A percentile compares a stretch with the other conserved stretches of the same genome.
These are phyloP conservation scores for Ammodytes dubius DNA, from an alignment of 2,113 vertebrate genomes.

Conservation along the genomic window DNA sequence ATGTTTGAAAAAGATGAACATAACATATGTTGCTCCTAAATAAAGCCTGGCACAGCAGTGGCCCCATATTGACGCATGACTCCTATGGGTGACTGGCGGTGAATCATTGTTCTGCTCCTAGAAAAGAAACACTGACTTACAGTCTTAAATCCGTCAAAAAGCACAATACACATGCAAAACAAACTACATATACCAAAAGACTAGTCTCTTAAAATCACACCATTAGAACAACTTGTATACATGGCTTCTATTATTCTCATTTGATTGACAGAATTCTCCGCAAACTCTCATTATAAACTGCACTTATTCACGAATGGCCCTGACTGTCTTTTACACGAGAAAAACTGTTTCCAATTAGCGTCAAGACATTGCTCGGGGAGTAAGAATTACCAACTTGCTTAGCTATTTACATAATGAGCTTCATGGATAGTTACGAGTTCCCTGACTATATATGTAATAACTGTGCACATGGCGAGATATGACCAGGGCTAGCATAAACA, in stretches of 20 bases:
- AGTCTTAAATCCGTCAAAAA: not conserved
- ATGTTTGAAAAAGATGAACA: not conserved
- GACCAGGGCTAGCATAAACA: not conserved
- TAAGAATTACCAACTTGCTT: slow-evolving; percentile 8
- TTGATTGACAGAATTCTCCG: not conserved
- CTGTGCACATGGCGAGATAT: not conserved
- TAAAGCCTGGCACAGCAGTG: not conserved
- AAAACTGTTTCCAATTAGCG: slow-evolving; percentile 53
- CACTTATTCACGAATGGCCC: not conserved
- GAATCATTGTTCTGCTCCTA: not conserved
- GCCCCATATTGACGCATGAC: not conserved
- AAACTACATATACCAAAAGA: not conserved
- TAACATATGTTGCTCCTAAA: not conserved
- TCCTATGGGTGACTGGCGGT: slow-evolving; percentile 4
- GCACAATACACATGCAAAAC: not conserved
- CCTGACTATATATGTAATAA: not conserved
- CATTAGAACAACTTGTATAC: not conserved
- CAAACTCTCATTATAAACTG: not conserved
- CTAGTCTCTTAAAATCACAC: not conserved
- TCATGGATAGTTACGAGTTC: slow-evolving; percentile 25
- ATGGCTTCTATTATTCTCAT: not conserved
- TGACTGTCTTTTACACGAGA: slow-evolving; percentile 45
- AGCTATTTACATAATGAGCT: slow-evolving; percentile 58
- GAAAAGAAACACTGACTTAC: not conserved
- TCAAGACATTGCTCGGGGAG: slow-evolving; percentile 45